Evolutionary conservation across 1,140 invertebrate species (phyloP).

Genomic region (Bombus confusus): DNA sequence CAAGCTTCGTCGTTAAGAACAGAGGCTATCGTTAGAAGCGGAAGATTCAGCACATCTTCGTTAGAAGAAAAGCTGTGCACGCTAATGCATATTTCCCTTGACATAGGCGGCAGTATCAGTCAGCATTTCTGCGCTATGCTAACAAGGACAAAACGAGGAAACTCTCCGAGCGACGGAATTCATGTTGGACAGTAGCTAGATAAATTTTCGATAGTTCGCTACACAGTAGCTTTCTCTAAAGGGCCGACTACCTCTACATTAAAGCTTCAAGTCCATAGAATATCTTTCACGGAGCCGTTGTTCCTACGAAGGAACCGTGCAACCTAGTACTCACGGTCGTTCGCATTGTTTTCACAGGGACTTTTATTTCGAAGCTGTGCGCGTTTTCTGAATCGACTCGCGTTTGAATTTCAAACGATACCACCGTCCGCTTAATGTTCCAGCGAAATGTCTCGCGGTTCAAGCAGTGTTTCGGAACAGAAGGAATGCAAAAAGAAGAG

Average conservation of each 20-base stretch:
- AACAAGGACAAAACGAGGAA: neutral
- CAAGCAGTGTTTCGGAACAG: neutral
- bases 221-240: neutral
- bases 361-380: neutral
- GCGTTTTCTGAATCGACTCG: neutral
- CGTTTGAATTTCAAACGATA: conserved; percentile 33
- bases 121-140: neutral
- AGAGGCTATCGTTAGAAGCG: neutral
- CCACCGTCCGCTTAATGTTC: conserved; percentile 4
- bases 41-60: neutral
- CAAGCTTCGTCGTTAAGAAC: neutral
- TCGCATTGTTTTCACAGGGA: neutral
- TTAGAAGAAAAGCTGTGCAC: neutral
- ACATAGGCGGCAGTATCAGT: neutral
- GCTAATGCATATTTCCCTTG: neutral
- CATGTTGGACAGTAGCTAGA: neutral
- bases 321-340: neutral
- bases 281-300: neutral
- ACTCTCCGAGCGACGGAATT: neutral
- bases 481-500: neutral
- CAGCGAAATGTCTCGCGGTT: neutral
- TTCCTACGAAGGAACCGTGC: too few species aligned
- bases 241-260: neutral
- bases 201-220: conserved; percentile 5
- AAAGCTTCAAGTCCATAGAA: neutral